These are phyloP conservation scores for Toxotes chatareus DNA, from an alignment of 2,113 vertebrate species.

Conservation along the genomic window DNA sequence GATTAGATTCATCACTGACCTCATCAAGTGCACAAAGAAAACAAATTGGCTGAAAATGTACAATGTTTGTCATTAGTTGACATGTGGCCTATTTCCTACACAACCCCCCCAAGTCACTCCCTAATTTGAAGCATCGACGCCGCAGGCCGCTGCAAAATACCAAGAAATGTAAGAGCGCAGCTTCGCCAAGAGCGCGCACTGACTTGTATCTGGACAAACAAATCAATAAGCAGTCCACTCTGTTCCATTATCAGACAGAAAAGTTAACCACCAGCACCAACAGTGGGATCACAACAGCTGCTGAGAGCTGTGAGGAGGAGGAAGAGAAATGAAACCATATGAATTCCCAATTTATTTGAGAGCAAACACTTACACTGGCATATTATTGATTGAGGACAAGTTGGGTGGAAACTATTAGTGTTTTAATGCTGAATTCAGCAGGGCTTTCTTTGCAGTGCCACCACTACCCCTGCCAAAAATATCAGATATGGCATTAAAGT, in stretches of 20 bases:
- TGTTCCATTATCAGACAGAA: slow-evolving; percentile 68
- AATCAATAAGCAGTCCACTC: slow-evolving; percentile 72
- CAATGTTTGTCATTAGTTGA: slow-evolving; percentile 73
- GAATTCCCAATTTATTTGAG: slow-evolving; percentile 72
- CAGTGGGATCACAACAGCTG: slow-evolving; percentile 39
- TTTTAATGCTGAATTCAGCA: slow-evolving; percentile 71
- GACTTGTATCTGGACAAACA: slow-evolving; percentile 72
- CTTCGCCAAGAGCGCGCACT: slow-evolving; percentile 24
- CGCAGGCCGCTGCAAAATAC: slow-evolving; percentile 32
- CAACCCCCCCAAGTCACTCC: slow-evolving; percentile 26
- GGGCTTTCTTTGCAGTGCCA: slow-evolving; percentile 19
- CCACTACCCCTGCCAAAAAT: slow-evolving; percentile 29
- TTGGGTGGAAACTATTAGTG: slow-evolving; percentile 65
- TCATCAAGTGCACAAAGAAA: slow-evolving; percentile 69
- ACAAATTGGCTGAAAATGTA: slow-evolving; percentile 72
- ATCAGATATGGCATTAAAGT: slow-evolving; percentile 43
- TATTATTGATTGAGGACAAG: slow-evolving; percentile 70
- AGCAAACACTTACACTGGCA: slow-evolving; percentile 55
- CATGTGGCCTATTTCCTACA: slow-evolving; percentile 61
- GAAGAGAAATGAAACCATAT: slow-evolving; percentile 60
- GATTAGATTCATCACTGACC: slow-evolving; percentile 73
- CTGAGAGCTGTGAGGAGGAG: slow-evolving; percentile 40
- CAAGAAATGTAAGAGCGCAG: slow-evolving; percentile 44
- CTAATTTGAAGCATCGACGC: slow-evolving; percentile 54
- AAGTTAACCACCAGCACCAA: slow-evolving; percentile 72